Conservation (phyloP, 2,113 vertebrate genomes). For the Orcinus orca region DNA sequence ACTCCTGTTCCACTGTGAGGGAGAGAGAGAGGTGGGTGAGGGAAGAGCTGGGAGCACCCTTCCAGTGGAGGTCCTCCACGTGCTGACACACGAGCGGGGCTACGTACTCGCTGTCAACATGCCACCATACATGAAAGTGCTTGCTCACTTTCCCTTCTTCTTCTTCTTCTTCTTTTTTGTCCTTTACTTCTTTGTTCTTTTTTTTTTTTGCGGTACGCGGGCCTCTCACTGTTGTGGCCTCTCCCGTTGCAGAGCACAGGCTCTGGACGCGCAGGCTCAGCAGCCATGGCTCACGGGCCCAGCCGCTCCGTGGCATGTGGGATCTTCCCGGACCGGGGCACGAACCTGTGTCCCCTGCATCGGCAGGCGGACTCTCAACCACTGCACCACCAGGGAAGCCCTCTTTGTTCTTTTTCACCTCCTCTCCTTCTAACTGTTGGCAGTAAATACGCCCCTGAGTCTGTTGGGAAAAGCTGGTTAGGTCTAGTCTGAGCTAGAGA, state of each 20-base stretch:
- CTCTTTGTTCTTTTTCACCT: neutral
- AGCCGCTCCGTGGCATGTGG: no score
- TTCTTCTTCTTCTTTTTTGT: neutral
- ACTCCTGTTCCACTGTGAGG: neutral
- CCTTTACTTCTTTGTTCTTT: neutral
- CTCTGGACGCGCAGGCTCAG: no score
- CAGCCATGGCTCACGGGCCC: no score
- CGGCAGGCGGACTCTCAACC: no score
- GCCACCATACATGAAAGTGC: neutral
- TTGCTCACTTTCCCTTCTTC: neutral
- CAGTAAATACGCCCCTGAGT: neutral
- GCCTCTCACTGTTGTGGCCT: no score
- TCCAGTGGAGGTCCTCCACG: rapidly evolving
- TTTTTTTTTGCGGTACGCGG: no score
- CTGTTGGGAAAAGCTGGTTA: neutral
- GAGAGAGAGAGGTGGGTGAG: neutral
- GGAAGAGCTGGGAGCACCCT: neutral
- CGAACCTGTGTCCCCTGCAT: no score
- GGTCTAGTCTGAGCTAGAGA: neutral
- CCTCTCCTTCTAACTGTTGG: neutral
- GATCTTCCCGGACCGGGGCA: no score
- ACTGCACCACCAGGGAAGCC: no score
- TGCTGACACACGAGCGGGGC: neutral
- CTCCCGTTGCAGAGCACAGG: no score
- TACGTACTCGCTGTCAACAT: rapidly evolving